Evolutionary conservation across 2,113 vertebrate species (phyloP).

Genomic region (Elanus axillaris): DNA sequence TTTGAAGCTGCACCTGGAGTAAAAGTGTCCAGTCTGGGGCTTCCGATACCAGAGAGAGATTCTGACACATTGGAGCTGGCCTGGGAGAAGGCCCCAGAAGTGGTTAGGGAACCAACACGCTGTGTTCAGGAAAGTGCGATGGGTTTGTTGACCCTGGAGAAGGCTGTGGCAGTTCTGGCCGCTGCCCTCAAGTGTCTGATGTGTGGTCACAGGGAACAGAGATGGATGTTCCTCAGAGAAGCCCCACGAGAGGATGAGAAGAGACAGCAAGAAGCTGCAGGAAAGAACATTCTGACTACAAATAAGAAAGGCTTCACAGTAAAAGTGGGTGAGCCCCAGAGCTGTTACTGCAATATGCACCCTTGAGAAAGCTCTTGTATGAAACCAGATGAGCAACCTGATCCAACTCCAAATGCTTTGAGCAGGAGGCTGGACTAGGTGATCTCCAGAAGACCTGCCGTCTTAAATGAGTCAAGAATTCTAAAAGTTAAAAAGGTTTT

Average conservation of each 20-base stretch:
- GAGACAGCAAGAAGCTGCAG: not conserved
- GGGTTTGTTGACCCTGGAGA: not conserved
- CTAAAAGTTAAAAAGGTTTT: not conserved
- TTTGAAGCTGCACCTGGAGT: not conserved
- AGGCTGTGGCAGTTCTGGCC: not conserved
- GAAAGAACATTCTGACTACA: not conserved
- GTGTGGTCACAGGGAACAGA: not conserved
- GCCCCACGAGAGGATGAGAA: not conserved
- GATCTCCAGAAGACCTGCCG: not conserved
- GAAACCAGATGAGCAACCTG: not conserved
- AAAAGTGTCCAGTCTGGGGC: not conserved
- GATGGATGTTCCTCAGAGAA: not conserved
- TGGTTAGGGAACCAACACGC: rapidly evolving
- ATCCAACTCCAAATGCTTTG: not conserved
- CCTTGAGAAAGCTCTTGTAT: not conserved
- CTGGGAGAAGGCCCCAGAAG: not conserved
- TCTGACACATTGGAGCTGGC: not conserved
- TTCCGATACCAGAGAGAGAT: rapidly evolving
- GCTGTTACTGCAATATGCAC: not conserved
- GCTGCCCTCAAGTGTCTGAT: not conserved
- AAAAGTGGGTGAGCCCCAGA: not conserved
- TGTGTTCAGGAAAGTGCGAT: not conserved
- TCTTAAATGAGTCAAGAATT: not conserved
- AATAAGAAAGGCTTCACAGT: not conserved
- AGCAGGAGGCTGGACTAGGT: not conserved